Conservation (phyloP, 2,797 vertebrate species). For the Pristis pectinata region DNA sequence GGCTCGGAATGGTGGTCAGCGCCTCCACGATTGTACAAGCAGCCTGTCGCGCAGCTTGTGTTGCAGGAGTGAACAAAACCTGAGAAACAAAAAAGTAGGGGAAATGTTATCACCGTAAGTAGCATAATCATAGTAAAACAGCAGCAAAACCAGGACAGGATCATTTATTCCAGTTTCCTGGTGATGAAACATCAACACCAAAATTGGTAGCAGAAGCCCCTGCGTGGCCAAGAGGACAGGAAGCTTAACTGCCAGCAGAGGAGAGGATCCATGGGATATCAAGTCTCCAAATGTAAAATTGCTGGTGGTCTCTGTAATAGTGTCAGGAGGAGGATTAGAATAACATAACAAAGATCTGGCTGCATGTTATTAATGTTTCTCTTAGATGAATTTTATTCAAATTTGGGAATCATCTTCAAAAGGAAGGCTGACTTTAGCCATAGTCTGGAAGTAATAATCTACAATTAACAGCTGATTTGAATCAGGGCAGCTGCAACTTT, state of each 20-base stretch:
- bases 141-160: background rate
- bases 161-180: background rate
- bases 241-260: background rate
- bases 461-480: background rate
- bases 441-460: background rate
- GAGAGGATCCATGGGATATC: background rate
- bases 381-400: background rate
- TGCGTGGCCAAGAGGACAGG: too few relatives aligned
- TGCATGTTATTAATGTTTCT: background rate
- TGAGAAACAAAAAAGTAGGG: constrained; percentile 45
- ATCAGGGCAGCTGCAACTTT: background rate
- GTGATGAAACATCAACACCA: background rate
- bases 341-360: background rate
- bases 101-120: background rate
- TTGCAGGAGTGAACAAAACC: constrained; percentile 96
- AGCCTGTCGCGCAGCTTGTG: constrained; percentile 91
- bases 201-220: background rate
- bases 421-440: background rate
- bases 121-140: background rate
- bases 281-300: background rate
- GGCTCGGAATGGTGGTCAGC: constrained; percentile 86
- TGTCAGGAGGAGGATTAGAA: background rate
- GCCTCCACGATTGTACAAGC: constrained; percentile 97
- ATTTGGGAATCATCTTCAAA: background rate
- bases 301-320: background rate